A percentile compares a stretch with the other conserved stretches of the same genome.
Evolutionary conservation across 2,797 vertebrate species (phyloP).

Genomic region (Pristis pectinata): DNA sequence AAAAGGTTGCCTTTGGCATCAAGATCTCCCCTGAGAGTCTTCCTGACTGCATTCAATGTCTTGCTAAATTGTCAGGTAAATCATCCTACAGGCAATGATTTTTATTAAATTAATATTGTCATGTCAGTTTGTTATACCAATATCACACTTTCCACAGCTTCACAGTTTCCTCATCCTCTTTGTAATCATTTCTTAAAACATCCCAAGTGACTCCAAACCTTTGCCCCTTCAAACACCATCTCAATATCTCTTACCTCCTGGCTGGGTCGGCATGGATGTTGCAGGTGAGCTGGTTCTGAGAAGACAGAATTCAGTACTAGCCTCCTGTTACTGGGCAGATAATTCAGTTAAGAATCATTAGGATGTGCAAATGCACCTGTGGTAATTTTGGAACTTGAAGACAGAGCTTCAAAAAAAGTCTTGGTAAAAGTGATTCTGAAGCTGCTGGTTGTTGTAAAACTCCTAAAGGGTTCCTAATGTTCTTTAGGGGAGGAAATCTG

Average conservation of each 20-base stretch:
- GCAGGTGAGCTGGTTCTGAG: neutral
- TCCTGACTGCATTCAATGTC: neutral
- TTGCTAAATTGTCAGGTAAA: neutral
- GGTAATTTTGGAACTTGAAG: too few species aligned
- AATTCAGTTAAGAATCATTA: neutral
- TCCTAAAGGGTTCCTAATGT: neutral
- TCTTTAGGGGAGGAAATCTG: neutral
- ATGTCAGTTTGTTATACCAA: neutral
- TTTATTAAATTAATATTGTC: neutral
- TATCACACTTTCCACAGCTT: neutral
- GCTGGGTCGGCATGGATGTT: neutral
- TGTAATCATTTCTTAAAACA: neutral
- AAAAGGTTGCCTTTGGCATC: neutral
- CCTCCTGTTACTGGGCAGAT: neutral
- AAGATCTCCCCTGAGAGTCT: neutral
- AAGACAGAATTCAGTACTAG: neutral
- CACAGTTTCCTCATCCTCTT: neutral
- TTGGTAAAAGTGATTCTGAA: neutral
- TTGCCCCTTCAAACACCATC: neutral
- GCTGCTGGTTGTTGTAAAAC: neutral
- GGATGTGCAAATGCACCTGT: too few species aligned
- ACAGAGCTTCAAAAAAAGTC: too few species aligned
- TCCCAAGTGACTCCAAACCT: neutral
- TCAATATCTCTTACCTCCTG: neutral
- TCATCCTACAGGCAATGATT: neutral